phyloP scores from a whole-genome alignment of 2,888 invertebrate species.

The Amiota minor region DNA sequence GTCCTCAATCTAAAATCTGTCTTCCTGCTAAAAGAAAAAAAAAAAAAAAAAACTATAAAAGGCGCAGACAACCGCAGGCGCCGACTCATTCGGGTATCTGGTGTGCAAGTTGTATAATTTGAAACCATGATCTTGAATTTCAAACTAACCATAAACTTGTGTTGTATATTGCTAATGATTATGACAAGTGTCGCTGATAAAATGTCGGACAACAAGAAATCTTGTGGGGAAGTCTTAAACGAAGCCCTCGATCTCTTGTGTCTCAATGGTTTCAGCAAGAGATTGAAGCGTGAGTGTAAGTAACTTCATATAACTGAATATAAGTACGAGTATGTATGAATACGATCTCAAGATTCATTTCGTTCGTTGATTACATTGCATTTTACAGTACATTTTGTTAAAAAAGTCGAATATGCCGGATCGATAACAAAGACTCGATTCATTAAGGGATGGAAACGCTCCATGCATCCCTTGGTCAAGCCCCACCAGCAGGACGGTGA shows the following conservation, averaged over 20 bases:
- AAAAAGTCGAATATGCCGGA: no score
- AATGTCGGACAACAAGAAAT: conserved; percentile 39
- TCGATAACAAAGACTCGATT: background rate
- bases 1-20: no score
- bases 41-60: conserved; percentile 85
- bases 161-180: conserved; percentile 50
- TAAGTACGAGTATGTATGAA: no score
- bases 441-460: no score
- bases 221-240: conserved; percentile 57
- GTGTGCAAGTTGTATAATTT: conserved; percentile 8
- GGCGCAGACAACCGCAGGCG: conserved; percentile 75
- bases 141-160: conserved; percentile 38
- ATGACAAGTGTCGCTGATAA: conserved; percentile 41
- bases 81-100: conserved; percentile 2
- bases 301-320: no score
- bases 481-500: no score
- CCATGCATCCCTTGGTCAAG: no score
- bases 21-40: no score
- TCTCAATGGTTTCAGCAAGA: conserved; percentile 53
- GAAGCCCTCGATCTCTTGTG: conserved; percentile 58
- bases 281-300: conserved; percentile 57
- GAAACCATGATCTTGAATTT: conserved; percentile 48
- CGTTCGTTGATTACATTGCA: background rate
- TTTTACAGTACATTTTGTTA: background rate
- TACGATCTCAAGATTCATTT: background rate